Evolutionary conservation across 2,113 vertebrate species (phyloP).

Genomic region (Mungos mungo): DNA sequence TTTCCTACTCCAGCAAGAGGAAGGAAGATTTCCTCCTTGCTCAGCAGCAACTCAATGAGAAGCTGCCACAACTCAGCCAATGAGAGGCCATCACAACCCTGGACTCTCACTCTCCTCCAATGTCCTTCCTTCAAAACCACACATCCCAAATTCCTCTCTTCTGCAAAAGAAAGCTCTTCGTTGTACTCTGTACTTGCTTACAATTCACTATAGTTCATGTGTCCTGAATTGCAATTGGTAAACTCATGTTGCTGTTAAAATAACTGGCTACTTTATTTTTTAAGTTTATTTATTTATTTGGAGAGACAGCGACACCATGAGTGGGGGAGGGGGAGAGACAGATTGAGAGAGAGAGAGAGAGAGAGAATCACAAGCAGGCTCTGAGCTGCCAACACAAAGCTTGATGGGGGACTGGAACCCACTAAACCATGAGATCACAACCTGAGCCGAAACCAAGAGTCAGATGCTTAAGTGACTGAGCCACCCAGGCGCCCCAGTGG

Average conservation of each 20-base stretch:
- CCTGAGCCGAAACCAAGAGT: no score
- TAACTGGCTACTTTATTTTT: not conserved
- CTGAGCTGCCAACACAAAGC: no score
- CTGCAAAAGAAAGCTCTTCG: not conserved
- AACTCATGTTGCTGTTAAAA: not conserved
- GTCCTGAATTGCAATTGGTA: not conserved
- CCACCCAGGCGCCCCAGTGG: no score
- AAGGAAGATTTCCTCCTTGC: not conserved
- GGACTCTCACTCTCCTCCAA: not conserved
- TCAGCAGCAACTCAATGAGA: not conserved
- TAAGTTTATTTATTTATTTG: no score
- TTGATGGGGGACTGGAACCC: no score
- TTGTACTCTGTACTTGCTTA: not conserved
- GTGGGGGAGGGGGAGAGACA: no score
- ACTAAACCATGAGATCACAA: no score
- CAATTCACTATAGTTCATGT: not conserved
- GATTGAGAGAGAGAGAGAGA: no score
- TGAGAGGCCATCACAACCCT: not conserved
- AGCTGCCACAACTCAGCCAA: not conserved
- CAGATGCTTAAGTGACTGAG: no score
- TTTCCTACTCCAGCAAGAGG: not conserved
- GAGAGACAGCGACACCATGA: no score
- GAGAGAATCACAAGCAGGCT: no score
- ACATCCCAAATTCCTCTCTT: not conserved
- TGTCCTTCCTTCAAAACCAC: not conserved